Percentiles rank a stretch among this genome's conserved stretches.
Evolutionary conservation across 2,113 vertebrate species (phyloP).

Genomic region (Alexandromys fortis): DNA sequence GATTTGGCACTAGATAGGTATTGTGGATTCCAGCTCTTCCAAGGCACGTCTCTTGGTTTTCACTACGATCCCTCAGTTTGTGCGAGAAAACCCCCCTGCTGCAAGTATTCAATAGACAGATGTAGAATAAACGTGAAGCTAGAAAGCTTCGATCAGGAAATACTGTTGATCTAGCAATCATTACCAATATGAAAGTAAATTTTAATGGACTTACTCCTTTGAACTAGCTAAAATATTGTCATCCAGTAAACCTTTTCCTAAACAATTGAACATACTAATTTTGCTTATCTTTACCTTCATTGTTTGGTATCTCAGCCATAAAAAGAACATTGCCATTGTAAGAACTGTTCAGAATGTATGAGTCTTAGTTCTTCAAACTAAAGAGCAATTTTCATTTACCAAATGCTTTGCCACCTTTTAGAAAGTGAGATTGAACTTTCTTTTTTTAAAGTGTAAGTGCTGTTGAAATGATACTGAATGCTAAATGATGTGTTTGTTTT

Average conservation of each 20-base stretch:
- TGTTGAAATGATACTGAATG: conserved; percentile 83
- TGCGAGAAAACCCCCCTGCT: not conserved
- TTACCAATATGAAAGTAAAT: conserved; percentile 43
- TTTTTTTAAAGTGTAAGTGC: conserved; percentile 73
- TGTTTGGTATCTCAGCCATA: not conserved
- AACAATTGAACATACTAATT: conserved; percentile 60
- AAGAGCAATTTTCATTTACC: conserved; percentile 41
- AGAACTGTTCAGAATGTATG: not conserved
- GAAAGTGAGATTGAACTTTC: conserved; percentile 56
- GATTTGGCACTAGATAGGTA: not conserved
- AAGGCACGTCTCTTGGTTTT: conserved; percentile 46
- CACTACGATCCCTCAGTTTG: not conserved
- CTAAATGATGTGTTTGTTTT: conserved; percentile 86
- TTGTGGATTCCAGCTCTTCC: not conserved
- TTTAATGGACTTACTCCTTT: conserved; percentile 58
- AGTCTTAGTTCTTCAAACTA: conserved; percentile 36
- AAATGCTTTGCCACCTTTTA: conserved; percentile 70
- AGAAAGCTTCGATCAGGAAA: not conserved
- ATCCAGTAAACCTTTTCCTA: conserved; percentile 44
- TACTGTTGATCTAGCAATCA: conserved; percentile 22
- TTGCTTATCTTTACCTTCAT: conserved; percentile 30
- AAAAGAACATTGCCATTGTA: not conserved
- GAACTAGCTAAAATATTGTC: conserved; percentile 66
- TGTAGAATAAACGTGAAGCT: not conserved
- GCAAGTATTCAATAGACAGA: not conserved